phyloP scores from a whole-genome alignment of 2,797 vertebrate species.

The Sorex maritimensis region DNA sequence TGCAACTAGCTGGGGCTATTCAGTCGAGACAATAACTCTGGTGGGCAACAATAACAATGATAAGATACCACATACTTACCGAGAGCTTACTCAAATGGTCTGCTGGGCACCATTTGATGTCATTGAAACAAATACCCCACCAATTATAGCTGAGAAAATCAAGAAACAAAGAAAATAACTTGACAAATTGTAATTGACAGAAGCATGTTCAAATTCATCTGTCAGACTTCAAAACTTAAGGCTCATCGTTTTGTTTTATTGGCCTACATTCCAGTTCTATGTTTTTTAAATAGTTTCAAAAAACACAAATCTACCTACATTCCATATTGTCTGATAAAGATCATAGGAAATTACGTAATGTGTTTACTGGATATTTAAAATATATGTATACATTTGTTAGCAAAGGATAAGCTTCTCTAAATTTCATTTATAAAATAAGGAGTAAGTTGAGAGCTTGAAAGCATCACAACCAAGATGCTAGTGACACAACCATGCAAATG shows the following conservation, averaged over 20 bases:
- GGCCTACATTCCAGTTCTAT: background rate
- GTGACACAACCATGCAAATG: too few species aligned
- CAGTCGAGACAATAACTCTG: background rate
- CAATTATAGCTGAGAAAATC: slow-evolving; percentile 43
- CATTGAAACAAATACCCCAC: slow-evolving; percentile 1
- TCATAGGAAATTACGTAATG: background rate
- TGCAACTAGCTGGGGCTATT: background rate
- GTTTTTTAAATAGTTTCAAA: background rate
- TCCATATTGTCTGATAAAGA: slow-evolving; percentile 53
- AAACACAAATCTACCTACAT: background rate
- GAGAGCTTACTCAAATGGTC: background rate
- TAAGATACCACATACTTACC: slow-evolving; percentile 16
- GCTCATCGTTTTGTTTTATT: slow-evolving; percentile 40
- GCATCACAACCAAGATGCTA: too few species aligned
- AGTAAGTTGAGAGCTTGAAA: background rate
- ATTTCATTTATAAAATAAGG: slow-evolving; percentile 30
- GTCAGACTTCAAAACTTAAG: slow-evolving; percentile 21
- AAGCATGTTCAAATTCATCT: slow-evolving; percentile 38
- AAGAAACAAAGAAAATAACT: slow-evolving; percentile 33
- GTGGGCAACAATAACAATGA: background rate
- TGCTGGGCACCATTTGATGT: background rate
- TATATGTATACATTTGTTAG: slow-evolving; percentile 7
- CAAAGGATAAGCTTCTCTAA: background rate
- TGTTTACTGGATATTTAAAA: slow-evolving; percentile 33
- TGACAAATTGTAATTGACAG: background rate